Conservation (phyloP, 2,113 vertebrate genomes). For the Cavia aperea region DNA sequence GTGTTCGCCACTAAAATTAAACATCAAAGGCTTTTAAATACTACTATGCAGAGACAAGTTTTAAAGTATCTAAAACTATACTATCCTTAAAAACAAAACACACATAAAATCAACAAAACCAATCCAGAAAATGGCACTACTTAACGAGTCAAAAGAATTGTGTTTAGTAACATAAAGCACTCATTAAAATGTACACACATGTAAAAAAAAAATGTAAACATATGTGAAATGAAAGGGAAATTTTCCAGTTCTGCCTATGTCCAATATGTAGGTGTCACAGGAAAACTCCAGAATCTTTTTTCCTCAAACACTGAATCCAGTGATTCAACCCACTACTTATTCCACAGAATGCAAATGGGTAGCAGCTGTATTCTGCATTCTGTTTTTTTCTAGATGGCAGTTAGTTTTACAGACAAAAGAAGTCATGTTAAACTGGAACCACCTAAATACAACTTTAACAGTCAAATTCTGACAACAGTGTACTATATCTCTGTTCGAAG, state of each 20-base stretch:
- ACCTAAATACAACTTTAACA: slow-evolving; percentile 22
- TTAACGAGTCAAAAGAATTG: slow-evolving; percentile 16
- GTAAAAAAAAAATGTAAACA: slow-evolving; percentile 38
- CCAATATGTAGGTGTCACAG: slow-evolving; percentile 32
- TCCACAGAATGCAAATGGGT: neutral
- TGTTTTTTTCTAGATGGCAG: neutral
- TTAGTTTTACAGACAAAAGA: slow-evolving; percentile 47
- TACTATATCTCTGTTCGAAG: neutral
- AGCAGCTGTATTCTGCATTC: neutral
- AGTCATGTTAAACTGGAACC: neutral
- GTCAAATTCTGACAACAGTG: slow-evolving; percentile 1
- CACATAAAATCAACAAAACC: neutral
- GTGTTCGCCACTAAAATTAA: neutral
- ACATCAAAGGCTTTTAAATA: neutral
- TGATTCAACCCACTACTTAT: slow-evolving; percentile 30
- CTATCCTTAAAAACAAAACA: neutral
- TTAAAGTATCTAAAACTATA: slow-evolving; percentile 22
- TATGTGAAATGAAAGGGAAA: slow-evolving; percentile 30
- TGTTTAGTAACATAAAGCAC: slow-evolving; percentile 29
- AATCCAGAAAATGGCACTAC: neutral
- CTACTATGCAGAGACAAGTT: neutral
- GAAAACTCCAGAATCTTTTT: slow-evolving; percentile 19
- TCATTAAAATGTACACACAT: slow-evolving; percentile 44
- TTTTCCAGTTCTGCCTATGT: slow-evolving; percentile 29
- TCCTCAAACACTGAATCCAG: slow-evolving; percentile 33